Percentiles rank a stretch among this genome's conserved stretches.
Evolutionary conservation across 37 sponge, comb jelly and placozoan species (phyloP).

Genomic region (Bolinopsis microptera): DNA sequence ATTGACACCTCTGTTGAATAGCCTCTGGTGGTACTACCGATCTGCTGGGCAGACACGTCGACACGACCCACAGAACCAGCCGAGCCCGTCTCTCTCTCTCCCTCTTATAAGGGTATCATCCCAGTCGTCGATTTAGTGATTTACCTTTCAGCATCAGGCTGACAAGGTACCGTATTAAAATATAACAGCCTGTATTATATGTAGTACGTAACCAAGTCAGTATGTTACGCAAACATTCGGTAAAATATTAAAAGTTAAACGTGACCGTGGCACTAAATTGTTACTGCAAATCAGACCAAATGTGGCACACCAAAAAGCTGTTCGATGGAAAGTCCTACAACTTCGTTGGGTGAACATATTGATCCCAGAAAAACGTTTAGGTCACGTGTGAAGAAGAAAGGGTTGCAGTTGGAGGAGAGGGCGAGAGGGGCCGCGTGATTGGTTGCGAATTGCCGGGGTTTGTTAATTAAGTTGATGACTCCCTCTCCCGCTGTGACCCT

Average conservation of each 20-base stretch:
- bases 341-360: slow-evolving; percentile 53
- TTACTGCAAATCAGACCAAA: not conserved
- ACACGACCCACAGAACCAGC: no score
- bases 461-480: slow-evolving; percentile 55
- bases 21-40: not conserved
- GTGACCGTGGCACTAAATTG: not conserved
- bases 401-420: not conserved
- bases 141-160: not conserved
- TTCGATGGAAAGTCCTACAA: not conserved
- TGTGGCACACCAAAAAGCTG: slow-evolving; percentile 62
- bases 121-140: not conserved
- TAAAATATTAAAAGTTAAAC: not conserved
- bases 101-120: not conserved
- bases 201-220: no score
- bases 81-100: not conserved
- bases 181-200: no score
- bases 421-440: slow-evolving; percentile 34
- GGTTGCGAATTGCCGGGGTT: slow-evolving; percentile 36
- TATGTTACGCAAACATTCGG: no score
- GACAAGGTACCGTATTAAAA: no score
- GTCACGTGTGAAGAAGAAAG: not conserved
- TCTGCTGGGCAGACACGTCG: no score
- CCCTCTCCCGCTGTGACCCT: slow-evolving; percentile 43
- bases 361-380: slow-evolving; percentile 64
- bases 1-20: not conserved